These are phyloP conservation scores for Corbicula japonica DNA, from an alignment of 2,888 invertebrate genomes.

Conservation along the genomic window DNA sequence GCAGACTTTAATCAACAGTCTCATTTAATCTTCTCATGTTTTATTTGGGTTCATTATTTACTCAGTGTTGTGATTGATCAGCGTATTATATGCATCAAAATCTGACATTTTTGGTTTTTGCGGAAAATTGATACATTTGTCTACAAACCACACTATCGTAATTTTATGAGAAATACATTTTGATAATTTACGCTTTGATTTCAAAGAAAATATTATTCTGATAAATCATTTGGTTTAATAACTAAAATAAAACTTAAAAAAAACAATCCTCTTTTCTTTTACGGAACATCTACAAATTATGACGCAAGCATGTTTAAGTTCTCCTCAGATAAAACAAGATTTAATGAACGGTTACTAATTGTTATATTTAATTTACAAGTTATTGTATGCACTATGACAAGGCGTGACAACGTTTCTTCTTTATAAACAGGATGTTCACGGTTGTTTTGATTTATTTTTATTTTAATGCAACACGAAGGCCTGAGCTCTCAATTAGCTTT, in stretches of 20 bases:
- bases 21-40: conserved; percentile 9
- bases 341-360: conserved; percentile 45
- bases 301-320: conserved; percentile 1
- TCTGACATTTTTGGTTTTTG: not conserved
- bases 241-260: too few species aligned
- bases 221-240: too few species aligned
- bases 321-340: conserved; percentile 20
- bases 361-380: conserved; percentile 50
- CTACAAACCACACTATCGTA: not conserved
- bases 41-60: conserved; percentile 33
- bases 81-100: not conserved
- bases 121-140: not conserved
- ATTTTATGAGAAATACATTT: too few species aligned
- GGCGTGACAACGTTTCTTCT: conserved; percentile 43
- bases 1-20: conserved; percentile 38
- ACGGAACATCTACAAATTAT: not conserved
- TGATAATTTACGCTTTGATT: too few species aligned
- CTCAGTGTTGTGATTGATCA: conserved; percentile 5
- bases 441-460: conserved; percentile 36
- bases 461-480: conserved; percentile 40
- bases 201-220: too few species aligned
- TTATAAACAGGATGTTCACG: conserved; percentile 45
- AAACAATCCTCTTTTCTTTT: not conserved
- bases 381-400: conserved; percentile 41
- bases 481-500: conserved; percentile 32